These are phyloP conservation scores for Caenorhabditis sulstoni DNA, from an alignment of 2,888 invertebrate genomes.

Conservation along the genomic window DNA sequence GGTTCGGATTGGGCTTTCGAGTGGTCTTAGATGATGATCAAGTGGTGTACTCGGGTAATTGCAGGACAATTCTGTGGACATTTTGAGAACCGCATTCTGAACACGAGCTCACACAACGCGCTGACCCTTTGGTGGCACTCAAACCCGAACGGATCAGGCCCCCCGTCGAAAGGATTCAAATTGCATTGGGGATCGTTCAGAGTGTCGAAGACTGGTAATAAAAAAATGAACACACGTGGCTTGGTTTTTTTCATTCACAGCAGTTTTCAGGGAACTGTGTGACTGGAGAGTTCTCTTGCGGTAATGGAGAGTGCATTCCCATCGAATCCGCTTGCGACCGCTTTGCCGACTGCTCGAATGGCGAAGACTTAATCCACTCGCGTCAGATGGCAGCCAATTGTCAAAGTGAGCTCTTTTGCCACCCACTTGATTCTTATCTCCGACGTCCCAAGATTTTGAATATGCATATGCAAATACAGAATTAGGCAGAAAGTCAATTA, in stretches of 20 bases:
- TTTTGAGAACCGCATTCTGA: constrained; percentile 62
- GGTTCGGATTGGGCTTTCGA: constrained; percentile 25
- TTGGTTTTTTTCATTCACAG: too few species aligned
- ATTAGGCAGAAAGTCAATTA: constrained; percentile 21
- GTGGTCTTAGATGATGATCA: constrained; percentile 57
- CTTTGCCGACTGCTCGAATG: constrained; percentile 69
- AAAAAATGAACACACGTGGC: neutral
- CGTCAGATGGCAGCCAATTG: constrained; percentile 67
- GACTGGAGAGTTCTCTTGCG: constrained; percentile 67
- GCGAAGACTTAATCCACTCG: constrained; percentile 62
- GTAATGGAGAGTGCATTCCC: constrained; percentile 70
- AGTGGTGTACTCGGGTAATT: constrained; percentile 53
- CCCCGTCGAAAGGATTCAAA: constrained; percentile 65
- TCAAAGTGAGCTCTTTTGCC: constrained; percentile 56
- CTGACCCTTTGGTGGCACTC: constrained; percentile 74
- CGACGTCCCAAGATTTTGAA: constrained; percentile 33
- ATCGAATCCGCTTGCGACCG: constrained; percentile 67
- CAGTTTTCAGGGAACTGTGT: constrained; percentile 48
- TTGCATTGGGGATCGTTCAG: constrained; percentile 67
- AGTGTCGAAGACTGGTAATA: constrained; percentile 58
- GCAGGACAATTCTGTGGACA: constrained; percentile 71
- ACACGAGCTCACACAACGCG: constrained; percentile 66
- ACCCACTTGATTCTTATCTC: constrained; percentile 47
- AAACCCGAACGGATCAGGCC: constrained; percentile 50
- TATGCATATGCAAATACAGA: constrained; percentile 44